These are phyloP conservation scores for Lycocerus yunnanus DNA, from an alignment of 2,888 invertebrate genomes.

Conservation along the genomic window DNA sequence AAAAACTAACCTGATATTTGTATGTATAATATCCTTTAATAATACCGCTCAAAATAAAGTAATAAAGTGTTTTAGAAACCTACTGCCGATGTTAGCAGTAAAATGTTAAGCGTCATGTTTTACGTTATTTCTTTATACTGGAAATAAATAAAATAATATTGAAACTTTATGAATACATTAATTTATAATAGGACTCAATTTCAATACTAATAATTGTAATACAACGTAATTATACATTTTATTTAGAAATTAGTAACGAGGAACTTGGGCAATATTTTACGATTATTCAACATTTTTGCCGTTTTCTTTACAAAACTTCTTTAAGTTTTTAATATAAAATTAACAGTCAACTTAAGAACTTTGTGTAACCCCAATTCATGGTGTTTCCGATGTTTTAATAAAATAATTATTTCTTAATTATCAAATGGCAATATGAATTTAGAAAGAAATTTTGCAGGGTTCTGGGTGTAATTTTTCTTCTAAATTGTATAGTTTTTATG, in stretches of 20 bases:
- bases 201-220: not conserved
- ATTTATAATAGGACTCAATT: not conserved
- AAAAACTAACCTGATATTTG: not conserved
- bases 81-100: not conserved
- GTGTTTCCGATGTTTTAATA: too few relatives aligned
- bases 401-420: too few relatives aligned
- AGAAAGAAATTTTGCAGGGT: too few relatives aligned
- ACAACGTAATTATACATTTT: not conserved
- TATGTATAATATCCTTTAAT: not conserved
- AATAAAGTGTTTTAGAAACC: not conserved
- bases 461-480: too few relatives aligned
- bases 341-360: too few relatives aligned
- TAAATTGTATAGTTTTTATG: too few relatives aligned
- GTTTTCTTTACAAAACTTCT: too few relatives aligned
- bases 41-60: not conserved
- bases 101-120: not conserved
- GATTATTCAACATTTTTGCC: too few relatives aligned
- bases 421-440: too few relatives aligned
- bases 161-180: not conserved
- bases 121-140: not conserved
- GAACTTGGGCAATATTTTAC: too few relatives aligned
- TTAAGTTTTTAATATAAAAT: too few relatives aligned
- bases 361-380: too few relatives aligned
- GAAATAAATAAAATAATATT: not conserved
- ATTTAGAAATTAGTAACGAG: not conserved